Conservation (phyloP, 2,888 invertebrate species). For the Drosophila fungiperda region DNA sequence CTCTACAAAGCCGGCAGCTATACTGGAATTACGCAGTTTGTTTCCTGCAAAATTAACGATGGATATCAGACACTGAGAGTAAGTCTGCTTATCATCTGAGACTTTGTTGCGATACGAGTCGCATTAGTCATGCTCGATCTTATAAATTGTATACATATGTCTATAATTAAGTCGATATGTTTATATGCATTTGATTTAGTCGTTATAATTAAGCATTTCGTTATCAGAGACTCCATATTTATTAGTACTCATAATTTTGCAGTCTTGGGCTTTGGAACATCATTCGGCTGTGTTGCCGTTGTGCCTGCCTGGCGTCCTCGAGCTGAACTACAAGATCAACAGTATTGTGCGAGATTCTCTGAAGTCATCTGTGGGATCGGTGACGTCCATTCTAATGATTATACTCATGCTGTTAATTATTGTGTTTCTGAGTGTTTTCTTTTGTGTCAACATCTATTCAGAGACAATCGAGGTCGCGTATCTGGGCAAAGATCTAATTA, state of each 20-base stretch:
- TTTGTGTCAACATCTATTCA: slow-evolving; percentile 91
- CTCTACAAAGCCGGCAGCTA: slow-evolving; percentile 76
- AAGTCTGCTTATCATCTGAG: background rate
- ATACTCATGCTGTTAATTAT: slow-evolving; percentile 92
- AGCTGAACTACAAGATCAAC: slow-evolving; percentile 89
- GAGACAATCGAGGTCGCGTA: slow-evolving; percentile 97
- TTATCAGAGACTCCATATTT: background rate
- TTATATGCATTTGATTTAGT: background rate
- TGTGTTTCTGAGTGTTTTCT: slow-evolving; percentile 91
- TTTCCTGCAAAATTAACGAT: slow-evolving; percentile 68
- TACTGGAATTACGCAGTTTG: slow-evolving; percentile 81
- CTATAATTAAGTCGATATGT: background rate
- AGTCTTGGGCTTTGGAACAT: slow-evolving; percentile 86
- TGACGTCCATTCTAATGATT: slow-evolving; percentile 94
- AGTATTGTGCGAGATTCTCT: slow-evolving; percentile 87
- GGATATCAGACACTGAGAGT: slow-evolving; percentile 71
- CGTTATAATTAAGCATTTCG: background rate
- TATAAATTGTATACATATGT: background rate
- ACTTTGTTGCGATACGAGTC: background rate
- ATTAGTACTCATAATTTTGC: slow-evolving; percentile 32
- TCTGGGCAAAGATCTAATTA: slow-evolving; percentile 94
- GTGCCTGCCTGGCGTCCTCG: slow-evolving; percentile 91
- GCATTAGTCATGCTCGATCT: background rate
- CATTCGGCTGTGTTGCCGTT: slow-evolving; percentile 90
- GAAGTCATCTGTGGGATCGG: slow-evolving; percentile 92